Conservation (phyloP, 2,888 invertebrate genomes). For the Encarsia formosa region DNA sequence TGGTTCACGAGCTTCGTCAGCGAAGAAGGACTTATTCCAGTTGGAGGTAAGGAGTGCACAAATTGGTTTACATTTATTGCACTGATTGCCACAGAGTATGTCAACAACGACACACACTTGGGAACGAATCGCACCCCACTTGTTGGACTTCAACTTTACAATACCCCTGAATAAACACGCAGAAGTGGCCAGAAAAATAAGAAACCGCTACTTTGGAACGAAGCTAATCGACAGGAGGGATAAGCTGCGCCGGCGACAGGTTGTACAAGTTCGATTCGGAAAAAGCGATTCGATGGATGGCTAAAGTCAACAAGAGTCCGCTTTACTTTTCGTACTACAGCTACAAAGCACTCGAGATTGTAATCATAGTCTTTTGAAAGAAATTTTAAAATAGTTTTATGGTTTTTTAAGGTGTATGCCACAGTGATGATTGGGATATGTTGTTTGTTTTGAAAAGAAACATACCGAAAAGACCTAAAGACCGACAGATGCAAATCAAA, state of each 20-base stretch:
- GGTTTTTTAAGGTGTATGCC: constrained; percentile 1
- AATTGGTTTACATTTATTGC: background rate
- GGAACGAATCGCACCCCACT: constrained; percentile 59
- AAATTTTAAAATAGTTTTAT: too few relatives aligned
- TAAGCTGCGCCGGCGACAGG: constrained; percentile 63
- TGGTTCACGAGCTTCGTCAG: constrained; percentile 63
- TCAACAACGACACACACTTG: constrained; percentile 58
- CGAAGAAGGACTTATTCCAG: constrained; percentile 73
- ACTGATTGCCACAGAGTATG: constrained; percentile 48
- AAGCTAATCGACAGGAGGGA: constrained; percentile 51
- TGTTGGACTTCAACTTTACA: constrained; percentile 62
- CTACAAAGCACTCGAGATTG: constrained; percentile 57
- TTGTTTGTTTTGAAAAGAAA: constrained; percentile 55
- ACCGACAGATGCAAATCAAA: constrained; percentile 52
- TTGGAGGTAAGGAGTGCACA: constrained; percentile 55
- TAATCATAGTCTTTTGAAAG: too few relatives aligned
- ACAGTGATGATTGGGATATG: constrained; percentile 41
- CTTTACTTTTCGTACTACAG: constrained; percentile 63
- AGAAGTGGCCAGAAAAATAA: constrained; percentile 55
- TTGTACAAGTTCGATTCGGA: constrained; percentile 61
- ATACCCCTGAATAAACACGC: constrained; percentile 52
- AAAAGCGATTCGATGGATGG: constrained; percentile 58
- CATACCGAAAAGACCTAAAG: constrained; percentile 45
- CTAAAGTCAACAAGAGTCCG: constrained; percentile 56
- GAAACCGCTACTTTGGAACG: constrained; percentile 56